Conservation (phyloP, 92 coral and sea anemone genomes). For the Galaxea fascicularis region DNA sequence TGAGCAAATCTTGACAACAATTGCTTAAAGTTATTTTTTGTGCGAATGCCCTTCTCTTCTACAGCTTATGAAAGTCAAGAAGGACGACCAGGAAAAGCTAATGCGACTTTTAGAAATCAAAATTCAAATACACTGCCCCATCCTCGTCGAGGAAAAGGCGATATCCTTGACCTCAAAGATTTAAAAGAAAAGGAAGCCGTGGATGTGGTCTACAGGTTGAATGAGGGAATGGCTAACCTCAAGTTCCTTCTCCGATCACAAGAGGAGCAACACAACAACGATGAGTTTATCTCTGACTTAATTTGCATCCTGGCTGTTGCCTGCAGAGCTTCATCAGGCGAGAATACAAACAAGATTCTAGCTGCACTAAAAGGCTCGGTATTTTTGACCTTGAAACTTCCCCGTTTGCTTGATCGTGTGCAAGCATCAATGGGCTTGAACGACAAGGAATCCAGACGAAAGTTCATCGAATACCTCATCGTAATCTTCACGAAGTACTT, state of each 20-base stretch:
- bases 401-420: conserved; percentile 26
- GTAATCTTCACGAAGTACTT: conserved; percentile 56
- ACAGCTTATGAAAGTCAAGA: background rate
- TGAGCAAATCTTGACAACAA: too few species aligned
- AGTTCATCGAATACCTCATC: conserved; percentile 31
- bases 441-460: conserved; percentile 12
- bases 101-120: background rate
- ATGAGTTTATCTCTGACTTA: conserved; percentile 45
- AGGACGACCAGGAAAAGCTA: conserved; percentile 2
- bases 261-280: conserved; percentile 22
- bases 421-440: conserved; percentile 7
- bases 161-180: background rate
- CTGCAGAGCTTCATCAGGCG: conserved; percentile 30
- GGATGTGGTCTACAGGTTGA: conserved; percentile 14
- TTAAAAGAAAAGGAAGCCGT: background rate
- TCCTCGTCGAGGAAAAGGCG: background rate
- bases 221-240: conserved; percentile 8
- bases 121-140: background rate
- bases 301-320: conserved; percentile 35
- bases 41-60: background rate
- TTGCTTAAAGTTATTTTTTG: too few species aligned
- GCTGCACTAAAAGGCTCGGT: conserved; percentile 43
- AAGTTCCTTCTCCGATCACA: conserved; percentile 20
- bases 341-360: conserved; percentile 40
- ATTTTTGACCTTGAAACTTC: conserved; percentile 22